These are phyloP conservation scores for Brenthis ino DNA, from an alignment of 2,888 invertebrate genomes.

Conservation along the genomic window DNA sequence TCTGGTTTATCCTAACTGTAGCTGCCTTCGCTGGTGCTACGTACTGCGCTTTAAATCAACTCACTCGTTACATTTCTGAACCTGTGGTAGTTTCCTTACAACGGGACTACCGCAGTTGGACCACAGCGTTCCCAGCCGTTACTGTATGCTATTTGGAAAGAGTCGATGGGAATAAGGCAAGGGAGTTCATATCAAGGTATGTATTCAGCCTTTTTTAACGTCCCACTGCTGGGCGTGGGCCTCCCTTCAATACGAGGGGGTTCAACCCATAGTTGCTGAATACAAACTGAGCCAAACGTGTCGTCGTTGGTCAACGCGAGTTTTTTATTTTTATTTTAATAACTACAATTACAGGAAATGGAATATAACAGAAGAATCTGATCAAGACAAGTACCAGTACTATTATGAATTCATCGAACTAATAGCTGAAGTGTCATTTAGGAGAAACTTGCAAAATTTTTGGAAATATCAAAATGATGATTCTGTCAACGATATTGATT, in stretches of 20 bases:
- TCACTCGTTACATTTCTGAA: slow-evolving; percentile 65
- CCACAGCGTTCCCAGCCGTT: slow-evolving; percentile 72
- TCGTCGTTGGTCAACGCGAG: too few species aligned
- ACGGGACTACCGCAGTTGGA: slow-evolving; percentile 71
- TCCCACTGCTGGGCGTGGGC: too few species aligned
- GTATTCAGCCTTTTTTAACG: neutral
- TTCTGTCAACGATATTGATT: slow-evolving; percentile 78
- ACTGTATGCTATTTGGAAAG: slow-evolving; percentile 71
- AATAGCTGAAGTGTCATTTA: slow-evolving; percentile 71
- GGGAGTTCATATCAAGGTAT: slow-evolving; percentile 51
- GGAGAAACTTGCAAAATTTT: slow-evolving; percentile 84
- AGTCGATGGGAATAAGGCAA: slow-evolving; percentile 59
- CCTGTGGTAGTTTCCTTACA: slow-evolving; percentile 76
- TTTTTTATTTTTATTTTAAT: too few species aligned
- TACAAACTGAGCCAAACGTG: too few species aligned
- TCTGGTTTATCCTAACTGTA: slow-evolving; percentile 64
- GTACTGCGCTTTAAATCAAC: slow-evolving; percentile 67
- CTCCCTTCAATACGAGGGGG: too few species aligned
- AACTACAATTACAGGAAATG: slow-evolving; percentile 53
- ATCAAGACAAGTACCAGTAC: slow-evolving; percentile 62
- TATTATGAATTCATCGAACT: slow-evolving; percentile 71
- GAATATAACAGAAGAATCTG: slow-evolving; percentile 68
- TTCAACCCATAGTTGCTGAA: too few species aligned
- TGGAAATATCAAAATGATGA: slow-evolving; percentile 86
- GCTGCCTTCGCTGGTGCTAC: slow-evolving; percentile 66